Conservation (phyloP, 2,113 vertebrate genomes). For the Melanerpes formicivorus region DNA sequence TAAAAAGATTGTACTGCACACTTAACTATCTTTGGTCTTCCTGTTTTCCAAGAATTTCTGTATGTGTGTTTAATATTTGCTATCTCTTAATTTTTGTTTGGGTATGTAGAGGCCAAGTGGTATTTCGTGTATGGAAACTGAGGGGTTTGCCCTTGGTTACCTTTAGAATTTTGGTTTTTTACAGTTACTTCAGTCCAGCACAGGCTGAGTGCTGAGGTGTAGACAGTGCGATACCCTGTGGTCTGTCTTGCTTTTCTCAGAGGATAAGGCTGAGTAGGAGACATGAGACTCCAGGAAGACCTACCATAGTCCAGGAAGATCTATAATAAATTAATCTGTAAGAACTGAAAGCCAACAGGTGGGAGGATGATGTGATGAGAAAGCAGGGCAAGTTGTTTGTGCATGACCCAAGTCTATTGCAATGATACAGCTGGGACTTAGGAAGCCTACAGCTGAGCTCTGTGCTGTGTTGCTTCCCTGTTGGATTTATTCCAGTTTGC, state of each 20-base stretch:
- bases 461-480: background rate
- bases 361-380: background rate
- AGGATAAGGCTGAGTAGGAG: background rate
- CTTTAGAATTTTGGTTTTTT: background rate
- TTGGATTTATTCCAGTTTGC: background rate
- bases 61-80: background rate
- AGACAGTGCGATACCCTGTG: background rate
- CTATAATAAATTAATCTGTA: background rate
- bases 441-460: background rate
- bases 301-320: background rate
- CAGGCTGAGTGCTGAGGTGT: background rate
- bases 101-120: background rate
- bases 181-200: background rate
- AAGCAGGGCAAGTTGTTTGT: background rate
- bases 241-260: background rate
- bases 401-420: background rate
- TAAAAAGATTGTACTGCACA: background rate
- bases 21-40: background rate
- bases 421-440: background rate
- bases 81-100: background rate
- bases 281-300: background rate
- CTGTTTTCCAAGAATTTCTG: background rate
- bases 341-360: background rate
- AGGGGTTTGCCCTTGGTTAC: background rate
- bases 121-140: background rate